These are phyloP conservation scores for Mastomys coucha DNA, from an alignment of 2,113 vertebrate species.

Conservation along the genomic window DNA sequence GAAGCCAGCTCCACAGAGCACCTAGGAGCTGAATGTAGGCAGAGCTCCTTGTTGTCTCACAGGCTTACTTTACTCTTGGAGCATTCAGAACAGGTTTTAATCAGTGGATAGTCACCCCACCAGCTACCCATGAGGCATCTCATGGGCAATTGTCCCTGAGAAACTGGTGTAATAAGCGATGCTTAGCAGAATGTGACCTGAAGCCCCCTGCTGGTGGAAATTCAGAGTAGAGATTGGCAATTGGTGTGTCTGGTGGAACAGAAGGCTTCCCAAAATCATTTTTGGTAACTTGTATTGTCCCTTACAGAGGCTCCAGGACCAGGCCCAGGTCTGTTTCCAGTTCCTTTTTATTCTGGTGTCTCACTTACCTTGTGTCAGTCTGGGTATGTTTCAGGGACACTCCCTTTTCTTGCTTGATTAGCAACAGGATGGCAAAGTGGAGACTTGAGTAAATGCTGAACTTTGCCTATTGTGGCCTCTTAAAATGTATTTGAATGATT, in stretches of 20 bases:
- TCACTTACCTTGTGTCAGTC: background rate
- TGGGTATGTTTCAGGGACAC: background rate
- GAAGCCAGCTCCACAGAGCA: no score
- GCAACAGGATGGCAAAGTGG: background rate
- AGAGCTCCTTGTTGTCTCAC: rapidly evolving
- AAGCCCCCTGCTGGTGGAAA: background rate
- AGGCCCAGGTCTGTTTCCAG: background rate
- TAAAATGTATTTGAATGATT: background rate
- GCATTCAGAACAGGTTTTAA: background rate
- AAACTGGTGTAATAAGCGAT: background rate
- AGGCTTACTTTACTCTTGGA: background rate
- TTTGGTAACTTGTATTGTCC: no score
- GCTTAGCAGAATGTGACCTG: no score
- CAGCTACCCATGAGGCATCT: background rate
- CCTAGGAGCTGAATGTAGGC: background rate
- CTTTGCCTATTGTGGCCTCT: background rate
- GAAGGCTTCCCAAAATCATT: rapidly evolving
- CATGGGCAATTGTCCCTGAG: no score
- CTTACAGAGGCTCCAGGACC: background rate
- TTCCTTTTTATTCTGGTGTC: background rate
- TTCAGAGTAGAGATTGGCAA: background rate
- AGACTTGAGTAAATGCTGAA: background rate
- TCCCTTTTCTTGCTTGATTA: background rate
- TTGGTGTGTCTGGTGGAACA: background rate
- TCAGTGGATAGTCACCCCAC: background rate